A percentile compares a stretch with the other conserved stretches of the same genome.
Evolutionary conservation across 2,888 invertebrate genomes (phyloP).

Genomic region (Parapristionchus giblindavisi): DNA sequence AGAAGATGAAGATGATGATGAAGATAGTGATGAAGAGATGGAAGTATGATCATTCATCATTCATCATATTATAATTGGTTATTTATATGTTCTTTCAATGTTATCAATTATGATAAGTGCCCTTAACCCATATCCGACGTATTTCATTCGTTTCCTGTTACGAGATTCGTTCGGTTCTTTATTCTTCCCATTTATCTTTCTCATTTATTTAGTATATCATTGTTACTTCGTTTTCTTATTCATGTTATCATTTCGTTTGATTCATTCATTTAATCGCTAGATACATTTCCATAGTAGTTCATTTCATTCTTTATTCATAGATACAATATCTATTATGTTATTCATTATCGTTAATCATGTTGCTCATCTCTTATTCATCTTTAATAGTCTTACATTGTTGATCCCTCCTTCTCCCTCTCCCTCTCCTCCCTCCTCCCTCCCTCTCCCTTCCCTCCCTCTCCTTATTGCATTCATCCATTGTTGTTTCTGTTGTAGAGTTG

Average conservation of each 20-base stretch:
- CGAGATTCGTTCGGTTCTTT: slow-evolving; percentile 29
- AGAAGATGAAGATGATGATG: slow-evolving; percentile 43
- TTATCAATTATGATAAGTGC: slow-evolving; percentile 24
- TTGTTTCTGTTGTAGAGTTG: no score
- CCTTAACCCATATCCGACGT: slow-evolving; percentile 25
- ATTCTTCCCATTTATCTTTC: neutral
- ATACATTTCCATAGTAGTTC: neutral
- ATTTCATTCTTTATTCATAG: neutral
- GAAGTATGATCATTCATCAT: slow-evolving; percentile 11
- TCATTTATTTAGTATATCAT: neutral
- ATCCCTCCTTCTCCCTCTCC: slow-evolving; percentile 6
- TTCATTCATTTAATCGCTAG: neutral
- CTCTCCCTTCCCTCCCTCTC: neutral
- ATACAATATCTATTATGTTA: neutral
- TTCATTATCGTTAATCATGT: neutral
- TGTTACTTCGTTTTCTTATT: slow-evolving; percentile 20
- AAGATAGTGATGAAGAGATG: slow-evolving; percentile 39
- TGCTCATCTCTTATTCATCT: neutral
- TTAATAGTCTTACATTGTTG: neutral
- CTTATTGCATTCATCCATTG: neutral
- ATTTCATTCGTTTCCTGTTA: slow-evolving; percentile 35
- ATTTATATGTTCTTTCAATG: neutral
- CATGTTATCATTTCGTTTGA: slow-evolving; percentile 3
- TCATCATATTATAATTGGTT: neutral
- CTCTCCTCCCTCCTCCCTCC: neutral